phyloP scores from a whole-genome alignment of 2,113 vertebrate genomes.

The Corythaixoides concolor region DNA sequence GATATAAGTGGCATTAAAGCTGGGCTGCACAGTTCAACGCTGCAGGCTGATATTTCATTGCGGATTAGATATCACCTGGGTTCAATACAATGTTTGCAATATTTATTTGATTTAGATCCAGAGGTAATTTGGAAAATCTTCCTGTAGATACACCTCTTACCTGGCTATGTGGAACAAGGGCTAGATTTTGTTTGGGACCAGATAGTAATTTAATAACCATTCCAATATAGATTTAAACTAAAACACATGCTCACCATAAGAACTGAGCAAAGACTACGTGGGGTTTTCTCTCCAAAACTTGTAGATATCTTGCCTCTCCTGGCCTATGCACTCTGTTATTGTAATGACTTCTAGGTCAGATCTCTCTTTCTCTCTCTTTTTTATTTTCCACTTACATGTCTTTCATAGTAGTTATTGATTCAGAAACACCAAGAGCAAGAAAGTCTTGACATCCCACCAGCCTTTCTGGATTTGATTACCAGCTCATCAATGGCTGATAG shows the following conservation, averaged over 20 bases:
- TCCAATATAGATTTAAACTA: conserved; percentile 57
- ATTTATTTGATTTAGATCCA: conserved; percentile 71
- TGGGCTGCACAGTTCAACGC: conserved; percentile 72
- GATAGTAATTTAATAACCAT: conserved; percentile 65
- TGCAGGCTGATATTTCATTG: conserved; percentile 67
- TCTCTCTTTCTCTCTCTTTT: not conserved
- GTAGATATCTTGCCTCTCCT: not conserved
- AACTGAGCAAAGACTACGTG: not conserved
- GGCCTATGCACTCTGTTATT: not conserved
- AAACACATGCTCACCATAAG: conserved; percentile 45
- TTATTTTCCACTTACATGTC: not conserved
- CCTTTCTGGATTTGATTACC: conserved; percentile 72
- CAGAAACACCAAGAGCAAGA: conserved; percentile 25
- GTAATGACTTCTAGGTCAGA: not conserved
- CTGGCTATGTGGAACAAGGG: conserved; percentile 34
- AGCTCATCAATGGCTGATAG: conserved; percentile 41
- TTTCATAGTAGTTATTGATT: conserved; percentile 28
- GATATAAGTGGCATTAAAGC: conserved; percentile 87
- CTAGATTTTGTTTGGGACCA: conserved; percentile 50
- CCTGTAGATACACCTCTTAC: conserved; percentile 59
- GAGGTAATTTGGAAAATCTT: conserved; percentile 57
- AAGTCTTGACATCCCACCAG: conserved; percentile 38
- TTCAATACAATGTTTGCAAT: conserved; percentile 73
- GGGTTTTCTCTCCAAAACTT: not conserved
- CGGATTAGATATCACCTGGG: conserved; percentile 81